Base-by-base conservation (phyloP, 2,888 invertebrate genomes). In the Watsonalla binaria region DNA sequence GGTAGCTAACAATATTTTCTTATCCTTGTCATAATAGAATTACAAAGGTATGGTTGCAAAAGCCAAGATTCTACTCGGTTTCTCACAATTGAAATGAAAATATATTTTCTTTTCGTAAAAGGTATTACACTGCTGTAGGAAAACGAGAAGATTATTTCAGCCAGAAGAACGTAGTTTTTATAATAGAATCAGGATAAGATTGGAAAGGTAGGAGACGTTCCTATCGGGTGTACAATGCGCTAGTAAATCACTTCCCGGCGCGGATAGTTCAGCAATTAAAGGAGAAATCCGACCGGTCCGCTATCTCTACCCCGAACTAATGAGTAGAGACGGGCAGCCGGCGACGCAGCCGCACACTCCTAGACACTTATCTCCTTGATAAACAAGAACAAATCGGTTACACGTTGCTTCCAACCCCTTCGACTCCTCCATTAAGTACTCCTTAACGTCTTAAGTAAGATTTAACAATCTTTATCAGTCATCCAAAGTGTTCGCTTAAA, bases 351-450 rank as follows among this genome's bases (percentile, higher is more conserved):
- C 74, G 75, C 74, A 74, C 80, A 80, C 77, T 80, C 70, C 68
- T 72, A 72, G 72, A 76, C 78, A 80, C 82, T 85, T 87, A 86
- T 87, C 86, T 85, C 66, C 68, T 74, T 76, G 86, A 88, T 88
- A 89, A 89, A 89, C 81, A 81, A 84, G 79, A 84, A 87, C 87
- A 87, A 88, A 89, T 88, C 80, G 82, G 78, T 79, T 78, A 84
- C 82, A 84, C 77, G 76, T 75, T 79, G 74, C 76, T 80, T 76
- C 78, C 77, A 82, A 82, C 81, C 81, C 80, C 72, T 77, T 75
- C 73, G 42, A 70, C 70, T 74, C 74, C 74, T 72, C 74, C 80
- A 80, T 82, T 80, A 83, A 77, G 37, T 37, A 37, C 80, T 66
- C 72, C 77, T 83, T 84, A 83, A 80, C 80, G 78, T 81, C 81